Conservation (phyloP, 2,797 vertebrate genomes). For the Mionectes olivaceus region DNA sequence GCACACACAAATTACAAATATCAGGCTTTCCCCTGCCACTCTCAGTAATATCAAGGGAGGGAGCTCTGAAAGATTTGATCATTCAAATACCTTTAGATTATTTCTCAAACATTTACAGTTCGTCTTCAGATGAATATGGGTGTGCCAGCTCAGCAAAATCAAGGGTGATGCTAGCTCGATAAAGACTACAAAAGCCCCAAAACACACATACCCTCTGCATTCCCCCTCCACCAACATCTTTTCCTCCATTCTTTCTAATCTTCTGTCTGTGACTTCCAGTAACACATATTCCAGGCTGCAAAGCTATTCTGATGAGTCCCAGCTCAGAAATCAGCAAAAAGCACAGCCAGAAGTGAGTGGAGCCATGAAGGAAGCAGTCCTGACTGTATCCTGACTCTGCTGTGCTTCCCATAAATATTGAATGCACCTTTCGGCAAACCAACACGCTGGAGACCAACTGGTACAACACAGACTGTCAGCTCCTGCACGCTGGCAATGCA, state of each 20-base stretch:
- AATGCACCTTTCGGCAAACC: slow-evolving; percentile 36
- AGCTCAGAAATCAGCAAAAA: neutral
- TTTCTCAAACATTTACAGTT: neutral
- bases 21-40: neutral
- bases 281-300: neutral
- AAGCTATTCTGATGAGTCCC: neutral
- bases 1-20: neutral
- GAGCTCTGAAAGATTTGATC: neutral
- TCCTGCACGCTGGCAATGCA: slow-evolving; percentile 11
- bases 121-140: neutral
- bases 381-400: neutral
- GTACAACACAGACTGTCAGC: slow-evolving; percentile 16
- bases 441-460: neutral
- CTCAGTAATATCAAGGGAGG: neutral
- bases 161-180: neutral
- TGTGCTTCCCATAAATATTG: slow-evolving; percentile 61
- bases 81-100: neutral
- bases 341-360: neutral
- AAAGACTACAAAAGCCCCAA: neutral
- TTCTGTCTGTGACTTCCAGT: neutral
- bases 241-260: neutral
- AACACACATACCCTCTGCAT: neutral
- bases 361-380: neutral
- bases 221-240: neutral
- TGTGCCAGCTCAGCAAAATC: neutral